Conservation (phyloP, 2,888 invertebrate genomes). For the Lagria hirta region DNA sequence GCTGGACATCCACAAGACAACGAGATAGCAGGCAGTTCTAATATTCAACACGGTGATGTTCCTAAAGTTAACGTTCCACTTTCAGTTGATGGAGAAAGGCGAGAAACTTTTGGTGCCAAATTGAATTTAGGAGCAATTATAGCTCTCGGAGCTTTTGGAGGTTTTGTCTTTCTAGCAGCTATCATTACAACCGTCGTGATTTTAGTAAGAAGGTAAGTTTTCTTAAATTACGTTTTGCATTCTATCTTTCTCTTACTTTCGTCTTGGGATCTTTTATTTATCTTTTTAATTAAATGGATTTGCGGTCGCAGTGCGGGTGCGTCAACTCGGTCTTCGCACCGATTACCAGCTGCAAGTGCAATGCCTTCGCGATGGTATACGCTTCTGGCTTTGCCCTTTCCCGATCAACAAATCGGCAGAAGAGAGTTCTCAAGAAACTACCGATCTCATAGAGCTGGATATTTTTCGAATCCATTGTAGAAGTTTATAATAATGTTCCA, state of each 20-base stretch:
- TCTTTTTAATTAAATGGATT: conserved; percentile 12
- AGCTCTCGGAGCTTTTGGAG: conserved; percentile 87
- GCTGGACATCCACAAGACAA: conserved; percentile 76
- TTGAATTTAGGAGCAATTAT: conserved; percentile 85
- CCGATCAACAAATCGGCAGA: conserved; percentile 88
- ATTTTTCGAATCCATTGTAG: conserved; percentile 84
- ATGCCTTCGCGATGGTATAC: conserved; percentile 87
- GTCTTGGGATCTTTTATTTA: conserved; percentile 12
- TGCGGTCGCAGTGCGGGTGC: conserved; percentile 50
- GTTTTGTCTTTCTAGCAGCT: conserved; percentile 84
- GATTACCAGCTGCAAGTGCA: conserved; percentile 57
- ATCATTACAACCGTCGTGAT: conserved; percentile 88
- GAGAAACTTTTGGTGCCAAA: conserved; percentile 65
- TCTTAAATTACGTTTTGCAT: conserved; percentile 6
- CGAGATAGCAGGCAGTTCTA: conserved; percentile 62
- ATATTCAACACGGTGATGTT: conserved; percentile 63
- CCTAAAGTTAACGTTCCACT: conserved; percentile 69
- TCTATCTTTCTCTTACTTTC: conserved; percentile 10
- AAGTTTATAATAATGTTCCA: conserved; percentile 42
- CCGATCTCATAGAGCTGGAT: conserved; percentile 76
- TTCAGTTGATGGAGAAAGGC: conserved; percentile 65
- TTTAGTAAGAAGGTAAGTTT: conserved; percentile 77
- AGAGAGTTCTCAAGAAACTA: conserved; percentile 78
- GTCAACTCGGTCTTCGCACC: conserved; percentile 55
- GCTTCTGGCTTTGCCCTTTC: conserved; percentile 87